Evolutionary conservation across 92 coral and sea anemone species (phyloP), one percentile per base, ranked within the genome.

Genomic region (Siderastrea siderea): DNA sequence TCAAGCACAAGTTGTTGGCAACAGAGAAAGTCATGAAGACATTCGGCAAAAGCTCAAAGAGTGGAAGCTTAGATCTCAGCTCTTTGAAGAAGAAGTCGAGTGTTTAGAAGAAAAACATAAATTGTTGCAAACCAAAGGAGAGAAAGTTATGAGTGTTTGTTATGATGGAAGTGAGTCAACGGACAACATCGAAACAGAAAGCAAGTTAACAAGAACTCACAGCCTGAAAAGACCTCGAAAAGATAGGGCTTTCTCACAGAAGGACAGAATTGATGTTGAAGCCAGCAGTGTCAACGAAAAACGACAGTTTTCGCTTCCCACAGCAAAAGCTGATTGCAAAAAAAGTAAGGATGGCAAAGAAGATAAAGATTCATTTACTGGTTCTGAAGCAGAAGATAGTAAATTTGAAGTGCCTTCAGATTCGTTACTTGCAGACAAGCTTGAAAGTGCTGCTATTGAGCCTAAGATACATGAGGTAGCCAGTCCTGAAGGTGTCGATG

Each of bases 81-180:
- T 86, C 38, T 93, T 93, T 78, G 96, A 93, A 81, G 96, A 93
- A 75, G 96, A 90, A 80, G 91, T 93, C 0, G 96, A 93, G 45
- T 93, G 96, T 69, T 81, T 86, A 84, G 91, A 84, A 78, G 82
- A 84, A 3, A 74, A 45, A 3, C 49, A 0, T 48, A 89, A 47
- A 45, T 44, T 72, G 43, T 76, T 14, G 12, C 82, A 86, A 43
- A 50, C 53, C 60, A 72, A 63, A 4, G 74, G 58, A 14, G 87
- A 83, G 52, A 84, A 77, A 72, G 83, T 45, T 44, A 48, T 84
- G 13, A 93, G 75, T 72, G 91, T 93, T 51, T 87, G 93, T 12
- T 93, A 62, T 47, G 82, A 89, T 66, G 96, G 96, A 6, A 90
- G 92, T 50, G 93, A 93, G 57, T 71, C 86, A 49, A 93, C 96